These are phyloP conservation scores for Oreotragus oreotragus DNA, from an alignment of 2,113 vertebrate genomes.

Conservation along the genomic window DNA sequence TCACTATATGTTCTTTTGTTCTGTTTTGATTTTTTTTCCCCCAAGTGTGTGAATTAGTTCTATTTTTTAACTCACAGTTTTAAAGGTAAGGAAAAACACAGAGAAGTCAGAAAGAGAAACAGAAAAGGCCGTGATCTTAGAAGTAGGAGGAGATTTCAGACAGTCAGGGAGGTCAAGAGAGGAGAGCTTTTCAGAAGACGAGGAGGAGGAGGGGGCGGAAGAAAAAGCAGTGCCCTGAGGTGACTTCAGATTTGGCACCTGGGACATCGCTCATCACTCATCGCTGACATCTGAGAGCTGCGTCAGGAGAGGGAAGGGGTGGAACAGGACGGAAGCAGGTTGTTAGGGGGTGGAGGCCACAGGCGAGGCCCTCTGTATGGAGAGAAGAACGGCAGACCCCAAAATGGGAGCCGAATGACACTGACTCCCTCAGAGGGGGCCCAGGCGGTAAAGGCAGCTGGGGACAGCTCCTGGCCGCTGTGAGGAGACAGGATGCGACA, in stretches of 20 bases:
- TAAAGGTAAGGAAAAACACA: not conserved
- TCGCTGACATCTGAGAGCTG: not conserved
- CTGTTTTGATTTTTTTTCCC: not conserved
- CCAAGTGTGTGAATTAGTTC: not conserved
- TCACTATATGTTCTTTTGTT: not conserved
- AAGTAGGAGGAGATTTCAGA: not conserved
- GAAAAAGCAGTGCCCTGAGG: not conserved
- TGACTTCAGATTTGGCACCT: slow-evolving; percentile 40
- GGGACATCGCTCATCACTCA: slow-evolving; percentile 24
- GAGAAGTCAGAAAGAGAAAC: not conserved
- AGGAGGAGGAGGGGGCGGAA: slow-evolving; percentile 14
- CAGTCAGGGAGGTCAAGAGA: not conserved
- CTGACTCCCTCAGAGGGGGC: not conserved
- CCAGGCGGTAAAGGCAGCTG: not conserved
- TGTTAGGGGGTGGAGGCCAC: not conserved
- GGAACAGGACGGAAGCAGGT: not conserved
- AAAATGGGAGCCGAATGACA: not conserved
- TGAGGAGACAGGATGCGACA: not conserved
- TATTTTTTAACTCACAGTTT: not conserved
- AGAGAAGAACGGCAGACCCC: not conserved
- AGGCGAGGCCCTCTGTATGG: not conserved
- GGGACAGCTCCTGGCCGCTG: not conserved
- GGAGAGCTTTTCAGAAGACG: not conserved
- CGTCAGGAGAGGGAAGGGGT: not conserved
- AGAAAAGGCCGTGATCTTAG: not conserved